Evolutionary conservation across 2,797 vertebrate species (phyloP).

Genomic region (Manis crassicaudata): DNA sequence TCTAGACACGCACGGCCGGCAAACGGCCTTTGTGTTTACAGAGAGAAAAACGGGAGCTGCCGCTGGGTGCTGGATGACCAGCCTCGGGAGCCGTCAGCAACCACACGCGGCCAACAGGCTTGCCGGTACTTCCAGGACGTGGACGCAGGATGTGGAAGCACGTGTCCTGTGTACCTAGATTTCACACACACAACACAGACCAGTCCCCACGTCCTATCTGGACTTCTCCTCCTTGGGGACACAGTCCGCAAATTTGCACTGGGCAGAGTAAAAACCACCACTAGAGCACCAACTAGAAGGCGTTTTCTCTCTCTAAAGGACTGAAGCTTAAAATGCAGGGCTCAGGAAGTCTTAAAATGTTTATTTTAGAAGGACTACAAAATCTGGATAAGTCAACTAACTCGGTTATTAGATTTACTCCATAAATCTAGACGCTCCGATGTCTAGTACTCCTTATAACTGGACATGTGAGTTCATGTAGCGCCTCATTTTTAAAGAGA

Average conservation of each 20-base stretch:
- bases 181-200: neutral
- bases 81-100: neutral
- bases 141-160: no score
- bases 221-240: neutral
- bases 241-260: neutral
- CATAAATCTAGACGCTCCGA: neutral
- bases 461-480: neutral
- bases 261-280: accelerated
- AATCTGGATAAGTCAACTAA: neutral
- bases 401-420: no score
- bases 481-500: neutral
- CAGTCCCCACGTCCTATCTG: accelerated
- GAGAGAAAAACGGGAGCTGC: neutral
- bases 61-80: neutral
- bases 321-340: neutral
- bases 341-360: neutral
- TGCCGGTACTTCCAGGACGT: accelerated
- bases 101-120: accelerated
- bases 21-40: accelerated
- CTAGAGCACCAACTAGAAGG: accelerated
- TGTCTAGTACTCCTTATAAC: neutral
- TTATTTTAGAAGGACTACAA: neutral
- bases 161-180: accelerated
- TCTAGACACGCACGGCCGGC: accelerated
- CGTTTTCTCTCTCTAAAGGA: neutral